Evolutionary conservation across 30 jellyfish, hydroid and myxozoan species (phyloP).

Genomic region (Turritopsis rubra): DNA sequence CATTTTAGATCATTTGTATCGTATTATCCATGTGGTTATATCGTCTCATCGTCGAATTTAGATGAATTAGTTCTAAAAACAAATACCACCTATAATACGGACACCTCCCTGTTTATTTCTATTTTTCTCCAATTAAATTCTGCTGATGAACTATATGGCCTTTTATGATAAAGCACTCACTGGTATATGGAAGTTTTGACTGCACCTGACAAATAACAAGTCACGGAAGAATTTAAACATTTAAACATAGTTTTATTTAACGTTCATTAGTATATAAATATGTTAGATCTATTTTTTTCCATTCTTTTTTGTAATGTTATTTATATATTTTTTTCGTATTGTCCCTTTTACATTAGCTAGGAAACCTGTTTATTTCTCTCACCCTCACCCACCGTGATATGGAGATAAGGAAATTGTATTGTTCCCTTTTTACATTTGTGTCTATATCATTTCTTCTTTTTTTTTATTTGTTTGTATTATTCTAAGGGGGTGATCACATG

Average conservation of each 20-base stretch:
- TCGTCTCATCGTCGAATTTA: constrained; percentile 68
- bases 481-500: too few species aligned
- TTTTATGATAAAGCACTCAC: background rate
- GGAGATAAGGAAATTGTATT: too few species aligned
- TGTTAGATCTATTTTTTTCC: background rate
- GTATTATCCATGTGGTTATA: constrained; percentile 86
- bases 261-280: background rate
- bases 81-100: too few species aligned
- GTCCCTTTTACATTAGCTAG: background rate
- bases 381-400: too few species aligned
- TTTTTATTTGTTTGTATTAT: too few species aligned
- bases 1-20: constrained; percentile 58
- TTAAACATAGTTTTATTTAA: background rate
- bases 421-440: too few species aligned
- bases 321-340: background rate
- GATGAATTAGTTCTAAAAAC: too few species aligned
- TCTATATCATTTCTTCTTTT: too few species aligned
- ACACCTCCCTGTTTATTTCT: background rate
- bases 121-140: background rate
- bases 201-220: too few species aligned
- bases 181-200: background rate
- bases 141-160: background rate
- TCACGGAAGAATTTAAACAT: background rate
- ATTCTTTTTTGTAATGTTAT: background rate
- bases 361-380: too few species aligned